Evolutionary conservation across 2,797 vertebrate genomes (phyloP).

Genomic region (Iguana delicatissima): DNA sequence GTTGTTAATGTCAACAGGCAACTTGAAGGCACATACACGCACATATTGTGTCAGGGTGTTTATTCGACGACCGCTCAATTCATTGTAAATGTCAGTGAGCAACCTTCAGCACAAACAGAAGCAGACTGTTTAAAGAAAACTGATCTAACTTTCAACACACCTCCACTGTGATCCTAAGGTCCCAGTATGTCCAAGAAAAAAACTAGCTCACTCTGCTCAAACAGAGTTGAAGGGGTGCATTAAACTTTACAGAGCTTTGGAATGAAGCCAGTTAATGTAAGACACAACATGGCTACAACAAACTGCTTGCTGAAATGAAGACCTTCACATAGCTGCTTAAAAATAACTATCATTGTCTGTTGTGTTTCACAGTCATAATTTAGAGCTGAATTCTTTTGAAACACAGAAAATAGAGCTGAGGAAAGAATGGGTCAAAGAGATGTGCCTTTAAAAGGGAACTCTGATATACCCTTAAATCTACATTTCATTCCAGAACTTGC

Average conservation of each 20-base stretch:
- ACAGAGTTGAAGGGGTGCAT: background rate
- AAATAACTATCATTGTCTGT: background rate
- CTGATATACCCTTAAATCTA: background rate
- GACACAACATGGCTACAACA: background rate
- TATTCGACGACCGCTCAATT: background rate
- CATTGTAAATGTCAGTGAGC: background rate
- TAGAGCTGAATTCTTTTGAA: background rate
- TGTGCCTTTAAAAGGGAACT: background rate
- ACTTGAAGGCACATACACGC: no score
- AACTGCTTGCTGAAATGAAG: background rate
- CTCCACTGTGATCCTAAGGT: background rate
- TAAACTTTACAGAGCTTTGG: background rate
- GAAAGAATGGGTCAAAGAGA: background rate
- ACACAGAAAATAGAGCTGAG: background rate
- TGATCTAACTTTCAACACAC: background rate
- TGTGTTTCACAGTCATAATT: background rate
- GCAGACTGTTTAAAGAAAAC: background rate
- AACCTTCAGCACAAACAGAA: background rate
- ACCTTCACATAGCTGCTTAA: background rate
- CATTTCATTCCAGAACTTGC: background rate
- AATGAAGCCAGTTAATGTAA: background rate
- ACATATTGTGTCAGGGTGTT: no score
- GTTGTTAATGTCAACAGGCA: background rate
- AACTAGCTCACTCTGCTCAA: background rate
- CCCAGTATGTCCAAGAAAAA: background rate